Evolutionary conservation across 2,888 invertebrate genomes (phyloP), one percentile per base, ranked within the genome.

Genomic region (Brassicogethes aeneus): DNA sequence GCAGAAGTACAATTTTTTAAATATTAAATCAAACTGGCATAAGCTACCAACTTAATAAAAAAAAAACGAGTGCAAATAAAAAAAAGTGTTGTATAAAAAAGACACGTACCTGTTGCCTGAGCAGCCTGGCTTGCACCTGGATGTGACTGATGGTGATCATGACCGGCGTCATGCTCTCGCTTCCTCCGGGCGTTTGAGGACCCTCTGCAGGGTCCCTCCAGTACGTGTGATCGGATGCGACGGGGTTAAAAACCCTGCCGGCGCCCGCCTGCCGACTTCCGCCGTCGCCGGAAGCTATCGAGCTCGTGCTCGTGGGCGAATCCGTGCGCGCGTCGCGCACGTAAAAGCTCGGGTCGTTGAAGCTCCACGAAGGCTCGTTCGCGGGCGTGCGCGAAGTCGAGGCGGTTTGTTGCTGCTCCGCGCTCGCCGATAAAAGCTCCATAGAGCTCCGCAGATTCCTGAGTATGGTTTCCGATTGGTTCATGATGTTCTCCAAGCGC

Each of bases 71-170:
- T 29, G 7, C 7, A 29, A 56, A n/a, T n/a, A n/a, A n/a, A n/a
- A n/a, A n/a, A n/a, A n/a, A n/a, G n/a, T n/a, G n/a, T n/a, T n/a
- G n/a, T n/a, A n/a, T n/a, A n/a, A n/a, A n/a, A n/a, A n/a, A n/a
- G n/a, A n/a, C n/a, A n/a, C n/a, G n/a, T n/a, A n/a, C n/a, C 49
- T 65, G 65, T 23, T 60, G 55, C 16, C 65, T 44, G 33, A 68
- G 48, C 29, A 64, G 43, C 39, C 65, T 53, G n/a, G 65, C 64
- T 46, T 66, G 65, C 16, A 61, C 46, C 40, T 64, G 65, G 23
- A 68, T 67, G 47, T 67, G 65, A 2, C 63, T 59, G 10, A 67
- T 62, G 1, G 65, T 67, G 12, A 64, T 47, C 49, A 65, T 65
- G 38, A 68, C 52, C 1, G 65, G 64, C 3, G 61, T 60, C 55